Evolutionary conservation across 2,797 vertebrate species (phyloP), one percentile per base, ranked within the genome.

Genomic region (Rhincodon typus): DNA sequence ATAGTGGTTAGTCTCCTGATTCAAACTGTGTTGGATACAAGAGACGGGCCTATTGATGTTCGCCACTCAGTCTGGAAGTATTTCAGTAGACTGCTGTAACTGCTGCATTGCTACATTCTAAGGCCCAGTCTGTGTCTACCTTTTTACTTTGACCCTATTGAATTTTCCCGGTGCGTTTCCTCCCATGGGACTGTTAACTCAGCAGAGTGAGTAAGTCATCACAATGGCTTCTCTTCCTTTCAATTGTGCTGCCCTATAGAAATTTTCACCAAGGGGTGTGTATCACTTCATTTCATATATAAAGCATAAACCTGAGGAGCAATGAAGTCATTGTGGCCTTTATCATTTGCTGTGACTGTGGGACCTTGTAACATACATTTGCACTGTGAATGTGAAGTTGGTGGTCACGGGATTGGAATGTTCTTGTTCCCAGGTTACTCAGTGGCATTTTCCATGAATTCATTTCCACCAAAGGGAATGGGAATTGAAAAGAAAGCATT

Each of bases 321-420:
- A 17, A 77, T 74, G 70, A 95, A 74, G 70, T 77, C 69, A 94
- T 94, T 94, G 69, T 4, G 42, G 69, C 67, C 53, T 94, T 94
- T 94, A 94, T 70, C 67, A 0, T 70, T 91, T 19, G 27, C 30
- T 94, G 1, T n/a, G 27, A 91, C 62, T 69, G 91, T 94, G 53
- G 91, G 67, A 69, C n/a, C 21, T 12, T 94, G 67, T 34, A 27
- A 50, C 69, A 72, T 15, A 53, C 50, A 30, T 25, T 74, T 53
- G 21, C 42, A 57, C 15, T 77, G 67, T 50, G 69, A 77, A 74
- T 74, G 23, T 94, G 72, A 46, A 25, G 70, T 53, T 77, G 70
- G 69, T 95, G 57, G 38, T 95, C 94, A 95, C 17, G 42, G 15
- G 94, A n/a, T 77, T 50, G 94, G 94, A 95, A 95, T 77, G 91